These are phyloP conservation scores for Oligia latruncula DNA, from an alignment of 2,888 invertebrate genomes.

Conservation along the genomic window DNA sequence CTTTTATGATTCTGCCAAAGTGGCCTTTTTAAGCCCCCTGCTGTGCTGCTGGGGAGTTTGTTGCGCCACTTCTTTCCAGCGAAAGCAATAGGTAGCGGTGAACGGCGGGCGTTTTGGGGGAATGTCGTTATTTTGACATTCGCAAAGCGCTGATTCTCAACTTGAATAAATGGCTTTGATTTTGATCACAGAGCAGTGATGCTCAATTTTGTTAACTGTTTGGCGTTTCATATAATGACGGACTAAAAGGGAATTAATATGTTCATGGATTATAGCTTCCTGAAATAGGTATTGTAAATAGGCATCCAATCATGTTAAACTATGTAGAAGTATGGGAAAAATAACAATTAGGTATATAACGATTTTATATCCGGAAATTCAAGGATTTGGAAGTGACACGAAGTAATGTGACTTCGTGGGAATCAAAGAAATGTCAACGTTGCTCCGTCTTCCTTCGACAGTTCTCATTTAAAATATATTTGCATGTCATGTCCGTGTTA, in stretches of 20 bases:
- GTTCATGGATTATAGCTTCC: background rate
- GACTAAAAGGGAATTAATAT: background rate
- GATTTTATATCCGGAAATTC: constrained; percentile 1
- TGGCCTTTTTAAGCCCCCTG: too few relatives aligned
- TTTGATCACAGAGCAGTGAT: background rate
- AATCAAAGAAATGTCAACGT: constrained; percentile 29
- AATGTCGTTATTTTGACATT: too few relatives aligned
- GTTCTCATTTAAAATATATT: constrained; percentile 36
- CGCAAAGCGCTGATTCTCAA: too few relatives aligned
- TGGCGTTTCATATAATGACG: background rate
- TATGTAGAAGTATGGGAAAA: background rate
- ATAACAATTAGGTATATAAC: background rate
- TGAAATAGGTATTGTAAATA: background rate
- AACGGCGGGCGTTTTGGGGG: too few relatives aligned
- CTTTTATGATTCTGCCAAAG: too few relatives aligned
- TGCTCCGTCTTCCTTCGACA: constrained; percentile 35
- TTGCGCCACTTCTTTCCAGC: too few relatives aligned
- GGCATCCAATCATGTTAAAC: background rate
- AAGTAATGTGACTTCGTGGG: constrained; percentile 16
- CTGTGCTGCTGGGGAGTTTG: too few relatives aligned
- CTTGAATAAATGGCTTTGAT: too few relatives aligned
- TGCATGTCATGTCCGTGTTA: background rate
- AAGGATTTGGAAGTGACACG: constrained; percentile 25
- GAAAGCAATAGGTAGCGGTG: too few relatives aligned
- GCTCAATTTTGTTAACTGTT: constrained; percentile 6